These are phyloP conservation scores for Zapus hudsonius DNA, from an alignment of 2,113 vertebrate species.

Conservation along the genomic window DNA sequence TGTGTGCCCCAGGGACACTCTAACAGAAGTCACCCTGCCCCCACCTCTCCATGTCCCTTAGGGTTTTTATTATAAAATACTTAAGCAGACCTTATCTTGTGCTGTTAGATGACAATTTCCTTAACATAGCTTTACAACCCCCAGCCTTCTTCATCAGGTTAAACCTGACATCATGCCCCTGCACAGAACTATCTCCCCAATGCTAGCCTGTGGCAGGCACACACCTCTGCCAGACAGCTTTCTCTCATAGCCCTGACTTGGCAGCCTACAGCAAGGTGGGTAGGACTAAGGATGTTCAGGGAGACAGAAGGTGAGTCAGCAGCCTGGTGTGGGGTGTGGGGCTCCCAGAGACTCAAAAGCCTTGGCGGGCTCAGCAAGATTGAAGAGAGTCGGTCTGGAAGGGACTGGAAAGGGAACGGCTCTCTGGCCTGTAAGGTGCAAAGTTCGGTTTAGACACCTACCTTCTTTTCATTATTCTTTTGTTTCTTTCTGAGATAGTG, in stretches of 20 bases:
- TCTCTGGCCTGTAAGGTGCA: neutral
- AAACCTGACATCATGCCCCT: too few relatives aligned
- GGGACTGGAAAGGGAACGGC: neutral
- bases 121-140: neutral
- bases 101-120: neutral
- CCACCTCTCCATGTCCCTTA: neutral
- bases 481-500: too few relatives aligned
- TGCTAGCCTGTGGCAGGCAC: neutral
- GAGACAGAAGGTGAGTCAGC: neutral
- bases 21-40: neutral
- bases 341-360: neutral
- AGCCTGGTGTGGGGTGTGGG: neutral
- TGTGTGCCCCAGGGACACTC: neutral
- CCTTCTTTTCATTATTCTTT: too few relatives aligned
- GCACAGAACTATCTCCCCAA: neutral
- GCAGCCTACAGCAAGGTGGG: neutral
- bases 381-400: too few relatives aligned
- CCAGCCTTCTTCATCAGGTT: neutral
- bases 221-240: neutral
- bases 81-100: neutral
- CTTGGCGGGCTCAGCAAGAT: neutral
- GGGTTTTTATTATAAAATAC: neutral
- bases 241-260: too few relatives aligned
- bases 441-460: too few relatives aligned
- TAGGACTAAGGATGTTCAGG: neutral